Evolutionary conservation across 2,797 vertebrate species (phyloP), one percentile per base, ranked within the genome.

Genomic region (Fistularia commersonii): DNA sequence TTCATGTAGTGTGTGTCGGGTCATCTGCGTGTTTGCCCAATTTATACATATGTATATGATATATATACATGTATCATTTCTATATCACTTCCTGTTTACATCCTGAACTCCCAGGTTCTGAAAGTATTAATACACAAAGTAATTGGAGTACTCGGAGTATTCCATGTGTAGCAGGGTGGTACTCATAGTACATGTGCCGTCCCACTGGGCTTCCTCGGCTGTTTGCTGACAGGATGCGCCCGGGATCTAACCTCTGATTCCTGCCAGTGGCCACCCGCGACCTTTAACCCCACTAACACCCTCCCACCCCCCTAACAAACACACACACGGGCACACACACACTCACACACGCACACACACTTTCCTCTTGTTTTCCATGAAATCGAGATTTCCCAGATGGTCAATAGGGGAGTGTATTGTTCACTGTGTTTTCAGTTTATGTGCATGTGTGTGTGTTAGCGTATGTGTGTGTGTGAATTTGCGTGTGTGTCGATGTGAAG

Each of bases 191-290:
- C n/a, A n/a, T n/a, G n/a, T n/a, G n/a, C n/a, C n/a, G n/a, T n/a
- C n/a, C n/a, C n/a, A n/a, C n/a, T n/a, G n/a, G 48, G 43, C 11
- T 12, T 14, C 35, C 36, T 14, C 15, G 32, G 50, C 32, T 64
- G 41, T 70, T 52, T 74, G 65, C 60, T 64, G 62, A 69, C 69
- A 76, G 77, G 62, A 67, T 69, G 54, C 61, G 50, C 53, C 48
- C 67, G 44, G 13, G 10, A 41, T 57, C 52, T 71, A 71, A 75
- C 76, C 69, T 73, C 71, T 77, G 62, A 71, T 62, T 51, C 15
- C 32, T 59, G 61, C 68, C 66, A 57, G 10, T 51, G 57, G 71
- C 61, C 61, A 63, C 1, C 35, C 65, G 7, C 50, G 40, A 74
- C 67, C 77, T 57, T 51, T 60, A 48, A 77, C 73, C 72, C 44